phyloP scores from a whole-genome alignment of 2,888 invertebrate genomes.

The Eilema sororculum region DNA sequence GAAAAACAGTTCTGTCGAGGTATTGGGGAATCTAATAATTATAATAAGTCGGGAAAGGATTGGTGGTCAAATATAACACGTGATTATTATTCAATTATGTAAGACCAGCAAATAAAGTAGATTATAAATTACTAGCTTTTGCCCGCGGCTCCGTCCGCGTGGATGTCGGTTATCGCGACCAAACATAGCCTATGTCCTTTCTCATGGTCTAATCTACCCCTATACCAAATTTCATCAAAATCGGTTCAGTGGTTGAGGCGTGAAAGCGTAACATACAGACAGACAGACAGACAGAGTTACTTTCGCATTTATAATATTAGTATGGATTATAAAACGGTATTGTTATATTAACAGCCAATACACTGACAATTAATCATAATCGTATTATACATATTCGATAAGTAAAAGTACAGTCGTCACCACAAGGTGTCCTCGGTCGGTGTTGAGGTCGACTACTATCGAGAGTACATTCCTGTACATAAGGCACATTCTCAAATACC shows the following conservation, averaged over 20 bases:
- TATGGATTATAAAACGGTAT: neutral
- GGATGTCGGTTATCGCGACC: too few relatives aligned
- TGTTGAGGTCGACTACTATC: conserved; percentile 83
- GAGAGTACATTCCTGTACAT: conserved; percentile 61
- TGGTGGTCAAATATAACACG: neutral
- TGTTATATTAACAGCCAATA: neutral
- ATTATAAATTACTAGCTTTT: too few relatives aligned
- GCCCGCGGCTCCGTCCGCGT: too few relatives aligned
- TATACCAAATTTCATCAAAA: too few relatives aligned
- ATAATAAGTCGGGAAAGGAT: neutral
- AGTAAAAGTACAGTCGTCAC: conserved; percentile 70
- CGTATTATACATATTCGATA: conserved; percentile 20
- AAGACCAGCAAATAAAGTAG: neutral
- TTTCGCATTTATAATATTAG: too few relatives aligned
- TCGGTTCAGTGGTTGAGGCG: too few relatives aligned
- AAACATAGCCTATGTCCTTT: too few relatives aligned
- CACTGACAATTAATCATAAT: conserved; percentile 18
- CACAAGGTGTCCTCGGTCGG: conserved; percentile 72
- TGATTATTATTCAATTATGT: neutral
- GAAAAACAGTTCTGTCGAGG: too few relatives aligned
- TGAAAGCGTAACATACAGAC: too few relatives aligned
- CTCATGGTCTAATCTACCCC: too few relatives aligned
- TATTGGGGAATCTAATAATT: neutral
- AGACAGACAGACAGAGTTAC: too few relatives aligned
- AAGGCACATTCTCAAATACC: conserved; percentile 7